Base-by-base conservation (phyloP, 2,888 invertebrate species). In the Lasioglossum vierecki region DNA sequence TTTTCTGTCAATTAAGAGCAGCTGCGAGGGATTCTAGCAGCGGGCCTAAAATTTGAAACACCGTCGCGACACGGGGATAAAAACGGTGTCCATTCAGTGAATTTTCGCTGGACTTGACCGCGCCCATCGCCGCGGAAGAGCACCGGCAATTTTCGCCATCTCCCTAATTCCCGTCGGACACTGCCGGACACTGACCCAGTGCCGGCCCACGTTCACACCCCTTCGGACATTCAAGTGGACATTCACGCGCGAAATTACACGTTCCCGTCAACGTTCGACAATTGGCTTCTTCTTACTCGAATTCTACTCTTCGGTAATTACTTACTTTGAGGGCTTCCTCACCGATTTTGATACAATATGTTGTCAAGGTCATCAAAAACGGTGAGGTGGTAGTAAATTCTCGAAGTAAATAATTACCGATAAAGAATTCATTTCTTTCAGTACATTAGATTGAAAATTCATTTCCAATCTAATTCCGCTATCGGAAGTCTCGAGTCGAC, bases 1-100 rank as follows among this genome's bases (percentile, higher is more conserved):
- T 26, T 63, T n/a, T 63, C 60, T 63, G 60, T 63, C 60, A 63
- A 63, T 63, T 63, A 63, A 63, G 60, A 15, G 60, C 60, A 63
- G 60, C 60, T 63, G 60, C 60, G 26, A 15, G 13, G 26, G 60
- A 13, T 53, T 53, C 9, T 9, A 3, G 53, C 53, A 53, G 60
- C 30, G 26, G 26, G 60, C 15, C 26, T 13, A 15, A 63, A 63
- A 30, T 15, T 63, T 30, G 13, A 5, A 15, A 63, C 60, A 30
- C 15, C 60, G 60, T 60, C 60, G 60, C 26, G 26, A 63, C 60
- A 6, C 6, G 9, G 9, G 53, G 9, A 9, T 53, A 1, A 53
- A 6, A 53, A 9, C 8, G 22, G 53, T 53, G 22, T 53, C 26
- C 60, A 63, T 63, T 63, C 60, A 63, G 26, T 15, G 30, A 63